These are phyloP conservation scores for Ophion obscuratus DNA, from an alignment of 2,888 invertebrate genomes.

Conservation along the genomic window DNA sequence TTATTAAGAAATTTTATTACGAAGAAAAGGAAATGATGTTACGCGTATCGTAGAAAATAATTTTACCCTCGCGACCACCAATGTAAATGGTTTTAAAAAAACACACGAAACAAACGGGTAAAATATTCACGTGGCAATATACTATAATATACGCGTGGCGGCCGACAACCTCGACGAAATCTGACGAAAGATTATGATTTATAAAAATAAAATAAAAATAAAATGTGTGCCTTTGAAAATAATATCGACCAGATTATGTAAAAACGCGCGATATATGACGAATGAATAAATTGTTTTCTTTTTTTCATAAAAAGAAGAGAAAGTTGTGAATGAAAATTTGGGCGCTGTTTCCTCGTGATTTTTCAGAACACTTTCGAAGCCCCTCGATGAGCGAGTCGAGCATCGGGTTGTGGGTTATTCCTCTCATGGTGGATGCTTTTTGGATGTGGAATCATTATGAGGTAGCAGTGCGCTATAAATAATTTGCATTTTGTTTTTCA, in stretches of 20 bases:
- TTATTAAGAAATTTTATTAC: constrained; percentile 49
- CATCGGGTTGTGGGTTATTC: neutral
- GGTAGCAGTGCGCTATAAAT: neutral
- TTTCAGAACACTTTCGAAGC: neutral
- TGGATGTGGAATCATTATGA: neutral
- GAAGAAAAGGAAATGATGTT: constrained; percentile 9
- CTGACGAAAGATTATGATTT: constrained; percentile 58
- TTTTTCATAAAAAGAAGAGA: constrained; percentile 79
- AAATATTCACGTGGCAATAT: constrained; percentile 54
- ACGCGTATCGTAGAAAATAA: constrained; percentile 39
- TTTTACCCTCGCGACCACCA: constrained; percentile 37
- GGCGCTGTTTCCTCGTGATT: neutral
- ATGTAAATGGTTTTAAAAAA: constrained; percentile 33
- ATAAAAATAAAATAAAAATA: constrained; percentile 54
- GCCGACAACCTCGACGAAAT: constrained; percentile 40
- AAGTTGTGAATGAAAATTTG: neutral
- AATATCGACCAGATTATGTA: constrained; percentile 82
- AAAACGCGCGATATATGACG: constrained; percentile 82
- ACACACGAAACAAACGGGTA: constrained; percentile 34
- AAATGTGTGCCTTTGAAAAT: constrained; percentile 83
- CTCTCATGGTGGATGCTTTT: neutral
- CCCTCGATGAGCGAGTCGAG: neutral
- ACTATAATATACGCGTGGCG: constrained; percentile 29
- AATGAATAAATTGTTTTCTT: constrained; percentile 79
- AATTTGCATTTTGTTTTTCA: neutral